These are phyloP conservation scores for Sipunculus nudus DNA, from an alignment of 2,888 invertebrate genomes.

Conservation along the genomic window DNA sequence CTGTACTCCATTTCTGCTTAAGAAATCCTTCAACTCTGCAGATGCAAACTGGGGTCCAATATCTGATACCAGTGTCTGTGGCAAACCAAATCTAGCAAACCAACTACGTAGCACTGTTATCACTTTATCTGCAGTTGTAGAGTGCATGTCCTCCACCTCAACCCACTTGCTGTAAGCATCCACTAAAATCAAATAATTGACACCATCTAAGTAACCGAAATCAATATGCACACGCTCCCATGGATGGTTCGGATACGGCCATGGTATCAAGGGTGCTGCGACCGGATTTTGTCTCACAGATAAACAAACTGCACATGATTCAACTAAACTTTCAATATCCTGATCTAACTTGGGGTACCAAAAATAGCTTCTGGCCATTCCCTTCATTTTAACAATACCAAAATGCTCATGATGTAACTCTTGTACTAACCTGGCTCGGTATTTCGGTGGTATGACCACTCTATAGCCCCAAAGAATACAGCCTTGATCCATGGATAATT, in stretches of 20 bases:
- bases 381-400: background rate
- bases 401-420: background rate
- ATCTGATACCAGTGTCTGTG: slow-evolving; percentile 4
- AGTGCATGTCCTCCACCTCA: background rate
- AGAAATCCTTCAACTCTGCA: slow-evolving; percentile 1
- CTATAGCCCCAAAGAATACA: background rate
- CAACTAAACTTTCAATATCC: background rate
- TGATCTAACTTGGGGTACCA: slow-evolving; percentile 5
- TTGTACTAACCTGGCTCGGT: background rate
- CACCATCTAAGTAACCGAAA: background rate
- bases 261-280: slow-evolving; percentile 5
- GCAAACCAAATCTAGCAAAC: slow-evolving; percentile 11
- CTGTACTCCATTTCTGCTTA: slow-evolving; percentile 8
- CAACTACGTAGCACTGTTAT: background rate
- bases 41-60: slow-evolving; percentile 15
- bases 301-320: background rate
- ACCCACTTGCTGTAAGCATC: slow-evolving; percentile 9
- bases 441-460: background rate
- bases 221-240: slow-evolving; percentile 11
- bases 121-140: slow-evolving; percentile 1
- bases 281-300: slow-evolving; percentile 1
- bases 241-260: background rate
- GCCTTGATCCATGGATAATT: background rate
- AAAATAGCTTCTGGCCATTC: background rate
- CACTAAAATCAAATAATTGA: background rate